Base-by-base conservation (phyloP, 2,888 invertebrate genomes). In the Apamea crenata region DNA sequence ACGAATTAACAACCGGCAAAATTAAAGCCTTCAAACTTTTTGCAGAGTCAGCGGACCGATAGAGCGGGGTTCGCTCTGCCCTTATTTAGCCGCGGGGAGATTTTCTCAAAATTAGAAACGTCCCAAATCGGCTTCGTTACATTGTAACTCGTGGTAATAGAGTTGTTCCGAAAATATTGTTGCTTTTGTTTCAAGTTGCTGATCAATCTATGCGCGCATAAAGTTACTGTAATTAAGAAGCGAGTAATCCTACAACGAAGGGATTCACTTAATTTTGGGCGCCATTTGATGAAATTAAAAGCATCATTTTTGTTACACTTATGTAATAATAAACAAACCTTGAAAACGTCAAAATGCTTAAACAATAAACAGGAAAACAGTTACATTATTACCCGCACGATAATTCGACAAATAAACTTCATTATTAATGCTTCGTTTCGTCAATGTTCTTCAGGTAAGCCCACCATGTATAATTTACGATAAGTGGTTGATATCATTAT, bases 21-120 rank as follows among this genome's bases (percentile, higher is more conserved):
- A 96, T 96, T 96, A 96, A 96, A 94, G 96, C 94, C 94, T 94
- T 95, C 94, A 95, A 95, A 95, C 93, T 95, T 96, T 96, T 96
- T 95, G 93, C 91, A 92, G 90, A 91, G 90, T 90, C 89, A 91
- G 87, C 92, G 92, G 91, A 87, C 91, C 91, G 93, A 93, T 93
- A 90, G 91, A 90, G 91, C 89, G 91, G 86, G 86, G 90, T 90
- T 90, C 91, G 84, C 87, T 92, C 91, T 89, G 88, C 91, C 91
- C 93, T 91, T 92, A 90, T 91, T 93, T 91, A 90, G 92, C 92
- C 92, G 88, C 88, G 89, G 91, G 90, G 87, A 88, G 87, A 90
- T 91, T 91, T 90, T 90, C 92, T 90, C 91, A 91, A 93, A 94
- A 94, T 94, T 93, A 93, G 92, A 92, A 91, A 91, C 88, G 89